Base-by-base conservation (phyloP, 2,888 invertebrate species). In the Synanthedon andrenaeformis region DNA sequence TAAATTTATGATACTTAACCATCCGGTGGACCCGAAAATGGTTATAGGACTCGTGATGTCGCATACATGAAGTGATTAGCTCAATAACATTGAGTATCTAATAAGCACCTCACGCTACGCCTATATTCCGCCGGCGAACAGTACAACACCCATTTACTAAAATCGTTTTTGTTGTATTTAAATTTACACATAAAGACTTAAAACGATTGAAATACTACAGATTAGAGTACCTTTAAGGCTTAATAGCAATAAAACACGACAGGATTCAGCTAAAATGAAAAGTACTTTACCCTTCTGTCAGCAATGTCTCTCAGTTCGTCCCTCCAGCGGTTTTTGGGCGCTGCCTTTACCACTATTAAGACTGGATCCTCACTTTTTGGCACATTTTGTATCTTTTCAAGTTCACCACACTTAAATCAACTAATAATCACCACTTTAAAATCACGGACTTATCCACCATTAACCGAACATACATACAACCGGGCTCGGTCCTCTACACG, bases 321-420 rank as follows among this genome's bases (percentile, higher is more conserved):
- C 77, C 76, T 82, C 80, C 82, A 76, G 79, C 76, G 75, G 79
- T 76, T 76, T 76, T 76, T 69, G 70, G 79, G 77, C 74, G 79
- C 70, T 77, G 77, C 75, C 74, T 80, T 83, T 74, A 82, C 70
- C 85, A 86, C 83, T 75, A 83, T 79, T 86, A 87, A 81, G 79
- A 88, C 74, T 78, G 83, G 79, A 80, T 82, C 80, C 72, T 85
- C 82, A 85, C 83, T 83, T 74, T 85, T 86, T 87, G 86, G 85
- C 85, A 86, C 88, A 88, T 88, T 81, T 83, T 87, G 83, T 76
- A 79, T 75, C 63, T 67, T 71, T 69, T 67, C 58, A 76, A 78
- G 74, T 67, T 74, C 87, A 87, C 87, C 78, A 75, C 86, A 86
- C 87, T 76, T 67, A 78, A 35, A 72, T 74, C 63, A 71, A 72